phyloP scores from a whole-genome alignment of 2,797 vertebrate genomes.

The Ctenosaura bakeri region DNA sequence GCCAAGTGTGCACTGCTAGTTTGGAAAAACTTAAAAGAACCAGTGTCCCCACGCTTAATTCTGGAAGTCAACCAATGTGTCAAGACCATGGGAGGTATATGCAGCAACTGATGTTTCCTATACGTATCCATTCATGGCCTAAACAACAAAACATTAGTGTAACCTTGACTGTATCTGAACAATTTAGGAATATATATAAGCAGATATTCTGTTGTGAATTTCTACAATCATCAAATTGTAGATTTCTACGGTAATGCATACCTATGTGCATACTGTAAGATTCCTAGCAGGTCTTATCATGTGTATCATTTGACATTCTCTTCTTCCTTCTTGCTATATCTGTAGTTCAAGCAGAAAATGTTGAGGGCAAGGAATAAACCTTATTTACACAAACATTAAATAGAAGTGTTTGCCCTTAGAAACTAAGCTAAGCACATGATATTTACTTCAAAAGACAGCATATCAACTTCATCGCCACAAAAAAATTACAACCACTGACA shows the following conservation, averaged over 20 bases:
- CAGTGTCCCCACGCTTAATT: not conserved
- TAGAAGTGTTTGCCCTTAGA: slow-evolving; percentile 1
- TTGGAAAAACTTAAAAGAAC: not conserved
- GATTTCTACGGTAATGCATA: not conserved
- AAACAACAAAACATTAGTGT: not conserved
- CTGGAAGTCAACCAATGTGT: not conserved
- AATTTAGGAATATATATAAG: too few species aligned
- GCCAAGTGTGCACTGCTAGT: not conserved
- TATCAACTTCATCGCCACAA: not conserved
- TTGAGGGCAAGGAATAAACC: not conserved
- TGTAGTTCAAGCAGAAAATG: not conserved
- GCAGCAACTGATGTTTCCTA: not conserved
- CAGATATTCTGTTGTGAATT: not conserved
- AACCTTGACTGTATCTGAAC: not conserved
- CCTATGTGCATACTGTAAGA: not conserved
- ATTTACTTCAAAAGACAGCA: not conserved
- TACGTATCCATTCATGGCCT: not conserved
- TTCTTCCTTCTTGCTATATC: not conserved
- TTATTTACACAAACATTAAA: slow-evolving; percentile 18
- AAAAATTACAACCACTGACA: not conserved
- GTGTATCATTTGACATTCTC: not conserved
- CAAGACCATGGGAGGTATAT: not conserved
- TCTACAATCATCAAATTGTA: not conserved
- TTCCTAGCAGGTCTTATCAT: not conserved
- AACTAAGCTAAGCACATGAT: not conserved